Conservation (phyloP, 2,888 invertebrate genomes). For the Neoaliturus tenellus region DNA sequence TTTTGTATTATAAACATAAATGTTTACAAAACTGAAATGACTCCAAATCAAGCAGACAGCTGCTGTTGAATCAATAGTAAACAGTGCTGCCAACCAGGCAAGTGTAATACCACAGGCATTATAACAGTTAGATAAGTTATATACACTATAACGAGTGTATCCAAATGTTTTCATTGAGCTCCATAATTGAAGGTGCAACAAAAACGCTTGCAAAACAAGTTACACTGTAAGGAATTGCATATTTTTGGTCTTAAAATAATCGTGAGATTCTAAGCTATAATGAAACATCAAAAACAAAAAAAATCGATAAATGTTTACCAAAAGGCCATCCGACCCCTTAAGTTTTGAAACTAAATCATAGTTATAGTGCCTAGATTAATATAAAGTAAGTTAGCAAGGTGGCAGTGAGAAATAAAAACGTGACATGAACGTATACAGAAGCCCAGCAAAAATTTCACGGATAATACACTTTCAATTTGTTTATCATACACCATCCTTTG, state of each 20-base stretch:
- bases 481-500: too few relatives aligned
- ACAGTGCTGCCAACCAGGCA: constrained; percentile 26
- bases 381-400: too few relatives aligned
- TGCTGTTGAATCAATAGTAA: constrained; percentile 28
- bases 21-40: background rate
- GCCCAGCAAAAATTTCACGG: too few relatives aligned
- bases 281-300: background rate
- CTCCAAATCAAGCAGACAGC: constrained; percentile 27
- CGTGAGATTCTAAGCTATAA: constrained; percentile 31
- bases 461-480: too few relatives aligned
- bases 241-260: background rate
- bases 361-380: too few relatives aligned
- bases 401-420: too few relatives aligned
- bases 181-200: constrained; percentile 41
- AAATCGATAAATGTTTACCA: background rate
- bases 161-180: background rate
- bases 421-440: too few relatives aligned
- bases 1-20: constrained; percentile 40
- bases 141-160: constrained; percentile 49
- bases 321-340: constrained; percentile 10
- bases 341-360: too few relatives aligned
- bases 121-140: constrained; percentile 37
- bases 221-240: too few relatives aligned
- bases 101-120: background rate
- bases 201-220: background rate